phyloP scores from a whole-genome alignment of 2,113 vertebrate species.

The Illadopsis cleaveri region DNA sequence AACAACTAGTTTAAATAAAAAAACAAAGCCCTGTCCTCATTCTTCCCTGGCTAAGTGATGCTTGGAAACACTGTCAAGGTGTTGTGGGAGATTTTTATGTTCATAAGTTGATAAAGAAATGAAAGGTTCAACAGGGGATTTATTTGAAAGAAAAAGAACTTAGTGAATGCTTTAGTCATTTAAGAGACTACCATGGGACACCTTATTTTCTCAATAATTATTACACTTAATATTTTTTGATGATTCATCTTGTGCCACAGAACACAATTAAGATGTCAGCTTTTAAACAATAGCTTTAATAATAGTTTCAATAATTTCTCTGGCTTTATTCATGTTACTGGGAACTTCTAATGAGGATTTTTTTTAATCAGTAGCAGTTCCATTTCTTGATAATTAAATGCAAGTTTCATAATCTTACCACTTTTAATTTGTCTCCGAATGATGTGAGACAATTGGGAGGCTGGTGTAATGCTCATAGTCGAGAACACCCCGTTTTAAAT shows the following conservation, averaged over 20 bases:
- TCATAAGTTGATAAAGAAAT: neutral
- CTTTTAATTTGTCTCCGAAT: conserved; percentile 55
- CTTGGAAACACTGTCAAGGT: neutral
- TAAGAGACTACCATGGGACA: conserved; percentile 19
- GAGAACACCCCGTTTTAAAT: conserved; percentile 51
- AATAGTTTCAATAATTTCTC: conserved; percentile 55
- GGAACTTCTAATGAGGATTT: conserved; percentile 48
- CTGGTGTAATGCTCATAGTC: conserved; percentile 29
- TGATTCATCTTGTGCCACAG: conserved; percentile 48
- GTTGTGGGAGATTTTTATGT: neutral
- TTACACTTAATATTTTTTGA: conserved; percentile 28
- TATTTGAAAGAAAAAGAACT: neutral
- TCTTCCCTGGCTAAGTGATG: neutral
- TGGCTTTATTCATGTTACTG: conserved; percentile 10
- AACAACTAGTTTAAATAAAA: neutral
- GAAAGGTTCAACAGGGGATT: neutral
- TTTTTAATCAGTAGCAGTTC: conserved; percentile 47
- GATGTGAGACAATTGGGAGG: conserved; percentile 23
- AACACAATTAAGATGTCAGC: conserved; percentile 66
- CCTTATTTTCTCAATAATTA: conserved; percentile 60
- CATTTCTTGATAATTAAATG: conserved; percentile 67
- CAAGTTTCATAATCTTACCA: conserved; percentile 55
- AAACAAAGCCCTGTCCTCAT: neutral
- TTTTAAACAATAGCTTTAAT: conserved; percentile 62
- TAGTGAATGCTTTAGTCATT: conserved; percentile 28